Evolutionary conservation across 2,797 vertebrate species (phyloP), one percentile per base, ranked within the genome.

Genomic region (Oreonectes daqikongensis): DNA sequence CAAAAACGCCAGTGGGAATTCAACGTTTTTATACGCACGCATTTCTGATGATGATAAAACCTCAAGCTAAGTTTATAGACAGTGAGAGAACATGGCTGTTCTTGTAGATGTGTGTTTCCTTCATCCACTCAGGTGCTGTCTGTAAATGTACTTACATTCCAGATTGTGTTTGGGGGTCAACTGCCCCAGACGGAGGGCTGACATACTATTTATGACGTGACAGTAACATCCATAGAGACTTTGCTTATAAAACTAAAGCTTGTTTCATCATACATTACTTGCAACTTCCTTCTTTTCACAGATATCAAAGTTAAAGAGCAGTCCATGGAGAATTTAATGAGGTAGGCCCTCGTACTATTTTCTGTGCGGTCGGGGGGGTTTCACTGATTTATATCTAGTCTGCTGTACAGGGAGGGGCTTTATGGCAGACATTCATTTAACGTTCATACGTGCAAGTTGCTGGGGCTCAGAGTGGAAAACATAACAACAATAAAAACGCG

Each of bases 231-330:
- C 42, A 69, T 15, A 60, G 65, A 76, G 65, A 20, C 52, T 42
- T 48, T 24, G 52, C 48, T 68, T 59, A 50, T 69, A 61, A 77
- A 77, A 77, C 32, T n/a, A 14, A n/a, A 76, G 57, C 57, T 40
- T 28, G 15, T 52, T 69, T 55, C 69, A 53, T 63, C 46, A 12
- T 59, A 55, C 55, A 5, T 55, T 5, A 68, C 75, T 79, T 66
- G 81, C 32, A 42, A 40, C 42, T 50, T 70, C 71, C 53, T 57
- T n/a, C 79, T 15, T 79, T 69, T 50, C 83, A 1, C 90, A 99
- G 97, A 99, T 83, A 97, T 99, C 84, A 98, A 97, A 91, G 93
- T 98, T 64, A 98, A 97, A 89, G 97, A 99, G 85, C 97, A 97
- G 85, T 95, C 94, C 81, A 73, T 96, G 82, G 95, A 99, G 90